Percentiles rank a stretch among this genome's conserved stretches.
Evolutionary conservation across 2,888 invertebrate species (phyloP).

Genomic region (Ichneumoninae sp.): DNA sequence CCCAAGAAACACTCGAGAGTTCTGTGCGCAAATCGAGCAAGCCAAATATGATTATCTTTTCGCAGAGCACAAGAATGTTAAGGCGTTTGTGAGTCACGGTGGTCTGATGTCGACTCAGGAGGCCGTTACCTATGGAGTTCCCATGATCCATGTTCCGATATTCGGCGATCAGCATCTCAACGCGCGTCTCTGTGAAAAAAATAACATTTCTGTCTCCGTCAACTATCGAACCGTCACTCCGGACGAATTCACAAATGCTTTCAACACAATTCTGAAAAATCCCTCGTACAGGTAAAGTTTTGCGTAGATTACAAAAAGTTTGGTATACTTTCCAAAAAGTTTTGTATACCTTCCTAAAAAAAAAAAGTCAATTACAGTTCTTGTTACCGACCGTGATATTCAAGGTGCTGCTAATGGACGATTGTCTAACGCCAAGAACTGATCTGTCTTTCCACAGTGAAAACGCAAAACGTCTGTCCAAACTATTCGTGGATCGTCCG

Average conservation of each 20-base stretch:
- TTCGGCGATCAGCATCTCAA: conserved; percentile 78
- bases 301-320: background rate
- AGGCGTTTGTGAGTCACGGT: conserved; percentile 79
- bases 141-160: conserved; percentile 78
- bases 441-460: conserved; percentile 61
- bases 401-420: background rate
- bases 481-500: conserved; percentile 72
- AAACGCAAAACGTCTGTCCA: conserved; percentile 68
- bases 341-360: too few relatives aligned
- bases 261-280: conserved; percentile 71
- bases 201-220: conserved; percentile 70
- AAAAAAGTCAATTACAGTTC: background rate
- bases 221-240: conserved; percentile 67
- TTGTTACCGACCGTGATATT: background rate
- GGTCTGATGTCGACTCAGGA: conserved; percentile 78
- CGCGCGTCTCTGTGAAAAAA: conserved; percentile 63
- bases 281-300: conserved; percentile 70
- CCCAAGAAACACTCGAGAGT: background rate
- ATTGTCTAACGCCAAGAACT: background rate
- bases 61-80: conserved; percentile 78
- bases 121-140: conserved; percentile 75
- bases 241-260: conserved; percentile 69
- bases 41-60: background rate
- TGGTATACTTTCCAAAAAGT: too few relatives aligned
- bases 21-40: background rate